A percentile compares a stretch with the other conserved stretches of the same genome.
Conservation (phyloP, 2,113 vertebrate genomes). For the Pongo pygmaeus region DNA sequence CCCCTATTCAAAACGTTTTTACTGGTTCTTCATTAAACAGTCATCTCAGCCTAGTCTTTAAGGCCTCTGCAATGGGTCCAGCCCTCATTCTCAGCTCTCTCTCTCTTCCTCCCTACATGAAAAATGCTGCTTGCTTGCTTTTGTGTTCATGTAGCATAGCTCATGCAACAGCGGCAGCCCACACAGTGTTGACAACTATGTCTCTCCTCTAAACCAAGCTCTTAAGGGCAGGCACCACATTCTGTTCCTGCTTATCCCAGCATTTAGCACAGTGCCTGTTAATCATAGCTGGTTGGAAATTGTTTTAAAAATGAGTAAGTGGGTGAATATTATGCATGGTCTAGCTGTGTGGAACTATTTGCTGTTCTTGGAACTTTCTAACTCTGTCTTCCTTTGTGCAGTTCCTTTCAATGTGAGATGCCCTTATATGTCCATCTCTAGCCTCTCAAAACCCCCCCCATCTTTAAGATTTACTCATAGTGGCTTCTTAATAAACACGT, state of each 20-base stretch:
- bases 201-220: not conserved
- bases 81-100: not conserved
- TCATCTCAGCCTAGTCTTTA: not conserved
- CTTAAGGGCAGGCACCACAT: not conserved
- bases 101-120: not conserved
- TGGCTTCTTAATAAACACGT: not conserved
- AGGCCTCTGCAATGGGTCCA: not conserved
- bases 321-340: not conserved
- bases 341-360: not conserved
- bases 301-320: not conserved
- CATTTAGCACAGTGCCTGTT: not conserved
- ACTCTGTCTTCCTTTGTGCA: not conserved
- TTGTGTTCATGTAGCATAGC: not conserved
- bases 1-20: not conserved
- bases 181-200: no score
- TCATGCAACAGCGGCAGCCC: not conserved
- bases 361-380: not conserved
- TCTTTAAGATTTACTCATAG: not conserved
- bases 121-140: not conserved
- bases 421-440: not conserved
- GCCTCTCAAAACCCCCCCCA: not conserved
- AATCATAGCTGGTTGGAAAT: not conserved
- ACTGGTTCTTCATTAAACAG: not conserved
- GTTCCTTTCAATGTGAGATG: not conserved
- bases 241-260: not conserved